These are phyloP conservation scores for Cynoglossus semilaevis DNA, from an alignment of 2,113 vertebrate species.

Conservation along the genomic window DNA sequence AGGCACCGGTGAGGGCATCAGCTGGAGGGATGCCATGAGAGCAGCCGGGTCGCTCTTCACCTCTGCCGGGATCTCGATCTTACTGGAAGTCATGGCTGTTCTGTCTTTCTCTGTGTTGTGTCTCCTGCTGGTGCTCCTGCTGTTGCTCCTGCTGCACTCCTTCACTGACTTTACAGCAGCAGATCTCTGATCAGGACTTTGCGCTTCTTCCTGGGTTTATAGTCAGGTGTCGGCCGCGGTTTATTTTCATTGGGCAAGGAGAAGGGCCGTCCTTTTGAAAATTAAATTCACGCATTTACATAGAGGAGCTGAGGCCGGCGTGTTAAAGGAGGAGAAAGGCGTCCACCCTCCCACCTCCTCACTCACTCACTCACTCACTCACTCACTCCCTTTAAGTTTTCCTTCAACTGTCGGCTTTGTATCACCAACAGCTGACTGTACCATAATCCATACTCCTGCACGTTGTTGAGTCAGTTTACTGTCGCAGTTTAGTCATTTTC, in stretches of 20 bases:
- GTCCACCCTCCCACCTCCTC: constrained; percentile 58
- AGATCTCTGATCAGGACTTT: constrained; percentile 77
- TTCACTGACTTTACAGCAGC: constrained; percentile 56
- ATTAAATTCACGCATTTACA: constrained; percentile 82
- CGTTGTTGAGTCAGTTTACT: too few relatives aligned
- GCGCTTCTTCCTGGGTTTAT: constrained; percentile 86
- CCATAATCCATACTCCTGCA: too few relatives aligned
- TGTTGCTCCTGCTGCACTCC: constrained; percentile 41
- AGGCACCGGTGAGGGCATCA: constrained; percentile 91
- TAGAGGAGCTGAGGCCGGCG: constrained; percentile 68
- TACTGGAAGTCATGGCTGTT: constrained; percentile 90
- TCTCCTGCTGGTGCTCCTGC: constrained; percentile 34
- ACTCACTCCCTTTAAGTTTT: constrained; percentile 13
- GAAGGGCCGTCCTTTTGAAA: constrained; percentile 84
- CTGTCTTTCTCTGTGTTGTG: constrained; percentile 22
- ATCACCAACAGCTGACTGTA: not conserved
- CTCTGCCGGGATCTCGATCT: constrained; percentile 91
- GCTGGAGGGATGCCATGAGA: constrained; percentile 94
- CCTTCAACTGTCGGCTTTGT: too few relatives aligned
- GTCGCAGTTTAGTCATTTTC: too few relatives aligned
- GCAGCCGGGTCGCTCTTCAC: constrained; percentile 93
- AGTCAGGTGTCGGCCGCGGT: constrained; percentile 92
- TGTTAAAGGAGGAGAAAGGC: constrained; percentile 64
- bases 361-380: constrained; percentile 24
- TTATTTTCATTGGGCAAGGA: constrained; percentile 91